These are phyloP conservation scores for Pissodes strobi DNA, from an alignment of 1,140 invertebrate genomes.

Conservation along the genomic window DNA sequence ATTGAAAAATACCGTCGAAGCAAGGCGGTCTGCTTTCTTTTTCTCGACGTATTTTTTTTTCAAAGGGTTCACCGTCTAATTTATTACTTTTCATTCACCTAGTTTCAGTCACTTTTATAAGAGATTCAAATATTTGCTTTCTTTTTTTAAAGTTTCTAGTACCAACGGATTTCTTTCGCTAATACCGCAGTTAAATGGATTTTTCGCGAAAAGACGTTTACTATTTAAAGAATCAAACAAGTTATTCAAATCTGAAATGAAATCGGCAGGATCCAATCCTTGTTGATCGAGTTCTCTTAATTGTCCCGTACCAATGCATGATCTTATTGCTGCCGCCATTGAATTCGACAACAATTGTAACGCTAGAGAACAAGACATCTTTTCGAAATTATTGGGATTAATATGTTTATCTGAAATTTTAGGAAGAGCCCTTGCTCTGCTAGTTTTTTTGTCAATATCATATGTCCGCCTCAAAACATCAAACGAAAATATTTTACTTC, in stretches of 20 bases:
- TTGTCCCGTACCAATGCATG: not conserved
- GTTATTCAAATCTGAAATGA: not conserved
- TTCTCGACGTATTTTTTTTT: not conserved
- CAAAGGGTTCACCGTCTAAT: too few relatives aligned
- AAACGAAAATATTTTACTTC: conserved; percentile 8
- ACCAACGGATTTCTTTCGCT: not conserved
- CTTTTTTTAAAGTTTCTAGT: conserved; percentile 3
- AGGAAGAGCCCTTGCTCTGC: not conserved
- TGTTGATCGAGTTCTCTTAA: not conserved
- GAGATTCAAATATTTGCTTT: not conserved
- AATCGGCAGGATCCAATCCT: not conserved
- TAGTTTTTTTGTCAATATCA: not conserved
- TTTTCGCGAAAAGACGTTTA: conserved; percentile 11
- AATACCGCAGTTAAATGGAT: conserved; percentile 25
- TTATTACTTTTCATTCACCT: too few relatives aligned
- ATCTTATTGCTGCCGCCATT: not conserved
- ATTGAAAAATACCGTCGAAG: conserved; percentile 27
- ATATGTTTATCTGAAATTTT: not conserved
- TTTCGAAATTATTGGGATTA: conserved; percentile 6
- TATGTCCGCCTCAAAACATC: not conserved
- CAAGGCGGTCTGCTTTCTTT: conserved; percentile 7
- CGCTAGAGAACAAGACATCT: conserved; percentile 4
- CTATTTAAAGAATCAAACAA: conserved; percentile 15
- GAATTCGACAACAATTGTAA: not conserved
- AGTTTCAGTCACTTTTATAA: not conserved